A percentile compares a stretch with the other conserved stretches of the same genome.
Evolutionary conservation across 2,888 invertebrate genomes (phyloP).

Genomic region (Heteromyza rotundicornis): DNA sequence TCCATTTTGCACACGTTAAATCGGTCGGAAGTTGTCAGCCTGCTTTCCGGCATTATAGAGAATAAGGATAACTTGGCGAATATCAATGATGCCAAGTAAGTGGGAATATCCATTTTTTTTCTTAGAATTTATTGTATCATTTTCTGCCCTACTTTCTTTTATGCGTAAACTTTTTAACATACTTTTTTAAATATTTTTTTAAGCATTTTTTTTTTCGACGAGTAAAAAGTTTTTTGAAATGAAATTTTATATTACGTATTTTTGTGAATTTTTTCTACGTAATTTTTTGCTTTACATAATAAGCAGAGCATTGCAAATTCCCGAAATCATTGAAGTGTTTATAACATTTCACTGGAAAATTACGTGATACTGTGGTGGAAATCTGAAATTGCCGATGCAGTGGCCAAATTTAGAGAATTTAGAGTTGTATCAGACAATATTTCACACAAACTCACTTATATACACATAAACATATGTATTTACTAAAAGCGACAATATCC

Average conservation of each 20-base stretch:
- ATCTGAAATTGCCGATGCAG: too few relatives aligned
- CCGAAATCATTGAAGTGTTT: neutral
- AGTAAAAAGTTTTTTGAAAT: neutral
- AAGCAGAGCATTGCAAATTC: too few relatives aligned
- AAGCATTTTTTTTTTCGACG: neutral
- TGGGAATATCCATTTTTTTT: conserved; percentile 13
- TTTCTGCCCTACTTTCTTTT: neutral
- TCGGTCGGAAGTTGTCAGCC: conserved; percentile 55
- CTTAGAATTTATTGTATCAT: neutral
- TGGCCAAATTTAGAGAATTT: too few relatives aligned
- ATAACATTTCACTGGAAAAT: neutral
- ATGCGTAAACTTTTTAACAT: too few relatives aligned
- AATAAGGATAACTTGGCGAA: conserved; percentile 52
- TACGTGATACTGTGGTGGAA: too few relatives aligned
- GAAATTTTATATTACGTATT: neutral
- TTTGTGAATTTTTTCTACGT: too few relatives aligned
- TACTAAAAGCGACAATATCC: too few relatives aligned
- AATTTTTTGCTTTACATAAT: too few relatives aligned
- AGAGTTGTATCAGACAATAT: too few relatives aligned
- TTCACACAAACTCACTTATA: too few relatives aligned
- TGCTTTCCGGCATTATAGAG: conserved; percentile 57
- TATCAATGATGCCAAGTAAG: conserved; percentile 59
- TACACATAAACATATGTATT: too few relatives aligned
- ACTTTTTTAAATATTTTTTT: too few relatives aligned
- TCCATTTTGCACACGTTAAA: conserved; percentile 50